Base-by-base conservation (phyloP, 2,113 vertebrate species). In the Dinomys branickii region DNA sequence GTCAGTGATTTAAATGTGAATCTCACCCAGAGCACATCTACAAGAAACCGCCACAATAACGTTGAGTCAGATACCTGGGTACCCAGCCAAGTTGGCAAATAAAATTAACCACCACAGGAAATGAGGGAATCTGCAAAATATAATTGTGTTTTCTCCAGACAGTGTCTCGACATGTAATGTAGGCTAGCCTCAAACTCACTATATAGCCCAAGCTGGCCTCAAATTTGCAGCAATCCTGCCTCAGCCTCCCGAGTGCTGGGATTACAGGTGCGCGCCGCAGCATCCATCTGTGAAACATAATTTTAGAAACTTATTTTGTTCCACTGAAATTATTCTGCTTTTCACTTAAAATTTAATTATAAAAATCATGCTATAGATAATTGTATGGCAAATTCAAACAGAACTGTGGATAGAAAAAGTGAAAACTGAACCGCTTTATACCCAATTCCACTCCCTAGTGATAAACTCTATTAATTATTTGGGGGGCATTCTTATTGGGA, bases 301-400 rank as follows among this genome's bases (percentile, higher is more conserved):
- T 87, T 77, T 81, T 84, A 84, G 41, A 30, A 91, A 56, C 7
- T 67, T 69, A 47, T 44, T 90, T 93, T 85, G 85, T 78, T 78
- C 41, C 17, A 78, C 16, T 52, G 30, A 87, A 61, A 71, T 83
- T 41, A 85, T 75, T 91, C 90, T 67, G 47, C 26, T 93, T 87
- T 93, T 90, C 28, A 90, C 22, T 77, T 91, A 58, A 88, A 83
- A 59, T 35, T 5, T 38, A 65, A 58, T 83, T 83, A 80, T 17
- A 77, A 89, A 88, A 92, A 17, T 88, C 24, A 78, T 47, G n/a
- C 30, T 73, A 61, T 30, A 67, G 26, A 58, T 56, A n/a, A 78
- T 50, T 38, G 84, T 81, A 82, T 56, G 47, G 33, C 73, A 90
- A 54, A 91, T 78, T 41, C 26, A 69, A 89, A 89, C n/a, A 52